These are phyloP conservation scores for Mus minutoides DNA, from an alignment of 2,797 vertebrate species.

Conservation along the genomic window DNA sequence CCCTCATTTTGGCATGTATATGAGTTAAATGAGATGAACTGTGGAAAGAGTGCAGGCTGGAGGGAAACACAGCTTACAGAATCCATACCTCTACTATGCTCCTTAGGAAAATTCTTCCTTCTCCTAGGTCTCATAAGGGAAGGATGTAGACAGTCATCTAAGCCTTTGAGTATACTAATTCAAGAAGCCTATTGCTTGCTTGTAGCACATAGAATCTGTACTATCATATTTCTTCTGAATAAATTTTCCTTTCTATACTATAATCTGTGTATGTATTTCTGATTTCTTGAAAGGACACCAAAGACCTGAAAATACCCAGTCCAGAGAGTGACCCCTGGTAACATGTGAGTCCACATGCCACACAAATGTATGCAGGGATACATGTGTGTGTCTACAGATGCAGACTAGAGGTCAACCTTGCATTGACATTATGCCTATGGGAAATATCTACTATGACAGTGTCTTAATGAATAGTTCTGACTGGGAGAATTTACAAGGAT, in stretches of 20 bases:
- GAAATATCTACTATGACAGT: not conserved
- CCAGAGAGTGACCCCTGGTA: not conserved
- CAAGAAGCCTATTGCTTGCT: not conserved
- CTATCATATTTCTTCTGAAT: not conserved
- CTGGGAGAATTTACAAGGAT: not conserved
- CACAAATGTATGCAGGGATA: not conserved
- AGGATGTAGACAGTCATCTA: not conserved
- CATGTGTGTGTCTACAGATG: not conserved
- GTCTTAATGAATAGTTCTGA: not conserved
- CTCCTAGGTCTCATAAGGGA: not conserved
- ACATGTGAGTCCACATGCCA: not conserved
- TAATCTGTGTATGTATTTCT: not conserved
- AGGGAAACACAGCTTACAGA: not conserved
- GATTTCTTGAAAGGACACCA: not conserved
- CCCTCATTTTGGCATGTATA: not conserved
- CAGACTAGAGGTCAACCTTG: not conserved
- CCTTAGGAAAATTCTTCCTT: not conserved
- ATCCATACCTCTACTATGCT: too few species aligned
- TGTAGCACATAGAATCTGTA: not conserved
- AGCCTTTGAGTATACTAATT: not conserved
- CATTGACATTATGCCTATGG: fast-evolving
- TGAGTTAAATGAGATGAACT: not conserved
- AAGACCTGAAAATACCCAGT: not conserved
- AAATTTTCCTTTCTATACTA: not conserved
- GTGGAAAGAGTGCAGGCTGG: not conserved